phyloP scores from a whole-genome alignment of 2,797 vertebrate species.

The Onychomys leucogaster region DNA sequence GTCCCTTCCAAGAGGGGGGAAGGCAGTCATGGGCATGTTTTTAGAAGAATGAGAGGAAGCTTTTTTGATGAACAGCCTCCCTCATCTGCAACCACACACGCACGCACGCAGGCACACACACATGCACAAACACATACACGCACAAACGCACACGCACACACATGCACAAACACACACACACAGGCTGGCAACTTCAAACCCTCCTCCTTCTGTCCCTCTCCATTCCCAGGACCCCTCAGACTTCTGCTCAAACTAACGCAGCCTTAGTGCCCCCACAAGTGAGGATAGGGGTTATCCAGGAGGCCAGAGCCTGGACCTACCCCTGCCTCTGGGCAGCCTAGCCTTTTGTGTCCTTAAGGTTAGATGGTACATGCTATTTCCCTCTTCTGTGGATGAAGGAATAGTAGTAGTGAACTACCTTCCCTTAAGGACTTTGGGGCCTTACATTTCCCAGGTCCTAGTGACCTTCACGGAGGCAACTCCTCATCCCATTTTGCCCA shows the following conservation, averaged over 20 bases:
- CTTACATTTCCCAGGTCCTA: neutral
- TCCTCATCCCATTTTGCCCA: neutral
- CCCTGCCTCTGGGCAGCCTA: neutral
- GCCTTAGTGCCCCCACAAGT: neutral
- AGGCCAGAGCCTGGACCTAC: neutral
- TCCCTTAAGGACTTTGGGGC: neutral
- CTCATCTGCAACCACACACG: neutral
- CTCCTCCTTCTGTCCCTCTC: too few species aligned
- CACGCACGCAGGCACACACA: too few species aligned
- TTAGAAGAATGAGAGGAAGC: neutral
- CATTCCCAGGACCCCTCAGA: neutral
- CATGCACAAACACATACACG: neutral
- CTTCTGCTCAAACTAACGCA: neutral
- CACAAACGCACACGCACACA: neutral
- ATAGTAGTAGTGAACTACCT: rapidly evolving
- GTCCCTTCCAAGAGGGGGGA: conserved; percentile 53
- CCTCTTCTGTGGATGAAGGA: neutral
- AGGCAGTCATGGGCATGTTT: neutral
- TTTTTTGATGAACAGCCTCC: neutral
- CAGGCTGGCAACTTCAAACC: neutral
- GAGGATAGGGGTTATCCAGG: neutral
- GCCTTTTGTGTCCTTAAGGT: neutral
- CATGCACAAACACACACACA: too few species aligned
- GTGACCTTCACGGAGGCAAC: neutral
- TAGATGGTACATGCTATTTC: neutral